Evolutionary conservation across 92 coral and sea anemone species (phyloP), one percentile per base, ranked within the genome.

Genomic region (Nematostella vectensis): DNA sequence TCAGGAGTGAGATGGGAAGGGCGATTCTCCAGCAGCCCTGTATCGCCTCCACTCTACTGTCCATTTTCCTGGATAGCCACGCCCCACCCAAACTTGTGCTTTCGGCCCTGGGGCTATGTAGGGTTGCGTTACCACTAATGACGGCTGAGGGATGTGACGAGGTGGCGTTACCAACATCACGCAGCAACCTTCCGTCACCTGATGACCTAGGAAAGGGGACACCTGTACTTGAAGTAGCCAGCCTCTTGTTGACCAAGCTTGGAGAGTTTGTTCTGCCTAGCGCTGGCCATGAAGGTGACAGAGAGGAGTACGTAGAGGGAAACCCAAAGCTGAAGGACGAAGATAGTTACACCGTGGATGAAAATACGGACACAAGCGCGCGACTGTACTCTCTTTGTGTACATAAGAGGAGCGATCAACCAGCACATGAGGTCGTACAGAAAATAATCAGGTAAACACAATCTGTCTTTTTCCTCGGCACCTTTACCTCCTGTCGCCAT

Each of bases 1-100:
- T n/a, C 38, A 91, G 98, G 70, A 91, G 98, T 42, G 79, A 82
- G 59, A 76, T 91, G 58, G 98, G 98, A 18, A 84, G 81, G 52
- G 94, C 84, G 24, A 87, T 91, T 48, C 65, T 91, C 36, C 80
- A 81, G 25, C 91, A 91, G 44, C 83, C 98, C 20, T 82, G 89
- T 64, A 91, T 79, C 53, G 83, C 85, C 59, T 85, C 88, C 47
- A 91, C 94, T 44, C 86, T 91, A 20, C 82, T 91, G 25, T 75
- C 98, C 36, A 79, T 85, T 3, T 76, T 91, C 28, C 71, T 79
- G 25, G 95, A 87, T 57, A 83, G 76, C 23, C 87, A 62, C n/a
- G 79, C 98, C 59, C 87, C 98, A 16, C 98, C 98, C 22, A 79
- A 88, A 56, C 88, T 81, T 30, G 80, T 91, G 23, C 60, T 91